A percentile compares a stretch with the other conserved stretches of the same genome.
Conservation (phyloP, 2,113 vertebrate species). For the Hiodon tergisus region DNA sequence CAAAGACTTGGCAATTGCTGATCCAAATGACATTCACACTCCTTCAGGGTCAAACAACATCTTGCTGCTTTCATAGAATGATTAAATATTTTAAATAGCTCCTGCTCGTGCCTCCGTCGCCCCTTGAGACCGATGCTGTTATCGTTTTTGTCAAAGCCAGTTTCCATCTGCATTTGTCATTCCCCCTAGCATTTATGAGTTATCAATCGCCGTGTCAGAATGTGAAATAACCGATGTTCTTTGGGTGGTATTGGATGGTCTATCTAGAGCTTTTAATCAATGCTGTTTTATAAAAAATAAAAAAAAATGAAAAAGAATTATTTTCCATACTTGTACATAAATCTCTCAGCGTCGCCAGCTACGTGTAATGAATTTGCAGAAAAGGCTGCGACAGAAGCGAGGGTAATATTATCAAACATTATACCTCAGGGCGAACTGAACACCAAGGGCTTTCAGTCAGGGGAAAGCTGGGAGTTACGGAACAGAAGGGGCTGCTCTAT, state of each 20-base stretch:
- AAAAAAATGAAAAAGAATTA: constrained; percentile 41
- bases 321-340: constrained; percentile 91
- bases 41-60: constrained; percentile 99
- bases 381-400: constrained; percentile 87
- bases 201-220: constrained; percentile 99
- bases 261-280: constrained; percentile 99
- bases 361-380: constrained; percentile 87
- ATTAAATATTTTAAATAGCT: constrained; percentile 99
- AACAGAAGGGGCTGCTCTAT: constrained; percentile 68
- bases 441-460: constrained; percentile 87
- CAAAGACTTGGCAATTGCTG: constrained; percentile 93
- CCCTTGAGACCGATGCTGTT: constrained; percentile 96
- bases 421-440: constrained; percentile 86
- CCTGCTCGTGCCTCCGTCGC: constrained; percentile 85
- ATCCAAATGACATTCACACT: constrained; percentile 97
- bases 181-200: constrained; percentile 92
- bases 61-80: constrained; percentile 97
- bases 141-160: constrained; percentile 99
- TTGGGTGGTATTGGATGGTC: constrained; percentile 93
- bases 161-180: constrained; percentile 99
- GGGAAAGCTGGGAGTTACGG: constrained; percentile 71
- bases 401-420: constrained; percentile 98
- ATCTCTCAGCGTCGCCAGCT: constrained; percentile 84
- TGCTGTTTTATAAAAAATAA: constrained; percentile 82
- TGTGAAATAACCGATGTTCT: constrained; percentile 99